Conservation (phyloP, 2,113 vertebrate species). For the Neoarius graeffei region DNA sequence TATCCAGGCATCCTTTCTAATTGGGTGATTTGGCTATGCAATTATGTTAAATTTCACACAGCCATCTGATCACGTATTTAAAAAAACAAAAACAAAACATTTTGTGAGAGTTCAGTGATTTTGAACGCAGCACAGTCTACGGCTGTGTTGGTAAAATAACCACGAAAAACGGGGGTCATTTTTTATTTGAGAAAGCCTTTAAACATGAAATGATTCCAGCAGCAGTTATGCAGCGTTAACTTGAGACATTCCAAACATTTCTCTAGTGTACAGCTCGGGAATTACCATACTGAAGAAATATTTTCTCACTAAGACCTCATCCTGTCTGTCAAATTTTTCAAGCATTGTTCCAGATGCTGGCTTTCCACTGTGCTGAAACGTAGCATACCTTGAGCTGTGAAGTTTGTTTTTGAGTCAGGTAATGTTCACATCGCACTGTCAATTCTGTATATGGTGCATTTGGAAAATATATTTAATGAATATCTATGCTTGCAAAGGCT, state of each 20-base stretch:
- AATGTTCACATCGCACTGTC: not conserved
- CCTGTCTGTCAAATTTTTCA: constrained; percentile 25
- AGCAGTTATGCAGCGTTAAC: constrained; percentile 29
- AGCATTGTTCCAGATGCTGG: constrained; percentile 29
- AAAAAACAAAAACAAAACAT: not conserved
- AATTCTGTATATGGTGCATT: not conserved
- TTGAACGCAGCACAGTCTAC: not conserved
- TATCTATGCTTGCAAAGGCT: not conserved
- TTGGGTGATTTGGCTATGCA: not conserved
- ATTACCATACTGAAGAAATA: constrained; percentile 33
- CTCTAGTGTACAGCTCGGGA: constrained; percentile 31
- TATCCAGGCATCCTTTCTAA: not conserved
- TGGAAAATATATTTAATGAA: not conserved
- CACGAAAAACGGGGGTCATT: not conserved
- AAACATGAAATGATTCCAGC: constrained; percentile 25
- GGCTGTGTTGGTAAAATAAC: constrained; percentile 1
- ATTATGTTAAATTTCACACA: not conserved
- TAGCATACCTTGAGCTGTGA: not conserved
- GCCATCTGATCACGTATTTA: not conserved
- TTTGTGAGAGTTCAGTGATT: not conserved
- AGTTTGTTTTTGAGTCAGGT: not conserved
- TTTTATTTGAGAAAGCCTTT: constrained; percentile 24
- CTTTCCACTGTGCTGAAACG: not conserved
- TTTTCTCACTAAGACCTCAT: constrained; percentile 30
- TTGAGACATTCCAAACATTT: constrained; percentile 32